A percentile compares a stretch with the other conserved stretches of the same genome.
These are phyloP conservation scores for Sinocyclocheilus anophthalmus DNA, from an alignment of 2,113 vertebrate species.

Conservation along the genomic window DNA sequence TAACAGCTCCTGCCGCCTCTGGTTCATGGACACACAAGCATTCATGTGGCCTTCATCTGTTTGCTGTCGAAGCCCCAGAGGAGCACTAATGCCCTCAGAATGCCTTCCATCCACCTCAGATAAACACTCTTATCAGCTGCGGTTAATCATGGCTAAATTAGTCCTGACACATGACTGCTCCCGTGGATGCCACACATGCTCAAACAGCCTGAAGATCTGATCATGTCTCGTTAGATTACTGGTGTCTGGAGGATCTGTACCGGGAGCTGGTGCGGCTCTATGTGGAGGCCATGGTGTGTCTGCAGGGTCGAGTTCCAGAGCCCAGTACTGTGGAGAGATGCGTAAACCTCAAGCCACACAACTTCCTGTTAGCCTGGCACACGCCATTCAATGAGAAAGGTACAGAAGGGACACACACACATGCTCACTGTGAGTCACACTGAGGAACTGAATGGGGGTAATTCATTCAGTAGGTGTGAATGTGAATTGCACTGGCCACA, in stretches of 20 bases:
- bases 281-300: slow-evolving; percentile 82
- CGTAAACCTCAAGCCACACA: slow-evolving; percentile 87
- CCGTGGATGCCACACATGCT: too few relatives aligned
- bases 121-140: slow-evolving; percentile 8
- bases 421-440: too few relatives aligned
- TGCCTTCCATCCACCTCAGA: not conserved
- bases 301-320: slow-evolving; percentile 83
- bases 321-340: slow-evolving; percentile 85
- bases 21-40: not conserved
- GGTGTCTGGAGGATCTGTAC: slow-evolving; percentile 94
- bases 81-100: not conserved
- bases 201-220: too few relatives aligned
- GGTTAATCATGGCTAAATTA: too few relatives aligned
- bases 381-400: slow-evolving; percentile 97
- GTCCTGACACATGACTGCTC: too few relatives aligned
- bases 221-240: slow-evolving; percentile 81
- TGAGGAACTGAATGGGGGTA: too few relatives aligned
- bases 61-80: not conserved
- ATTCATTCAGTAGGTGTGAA: too few relatives aligned
- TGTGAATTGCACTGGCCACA: too few relatives aligned
- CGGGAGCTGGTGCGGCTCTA: slow-evolving; percentile 90
- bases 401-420: slow-evolving; percentile 52
- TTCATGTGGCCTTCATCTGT: not conserved
- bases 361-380: slow-evolving; percentile 95
- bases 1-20: not conserved